Percentiles rank a stretch among this genome's conserved stretches.
Conservation (phyloP, 2,888 invertebrate genomes). For the Achlya flavicornis region DNA sequence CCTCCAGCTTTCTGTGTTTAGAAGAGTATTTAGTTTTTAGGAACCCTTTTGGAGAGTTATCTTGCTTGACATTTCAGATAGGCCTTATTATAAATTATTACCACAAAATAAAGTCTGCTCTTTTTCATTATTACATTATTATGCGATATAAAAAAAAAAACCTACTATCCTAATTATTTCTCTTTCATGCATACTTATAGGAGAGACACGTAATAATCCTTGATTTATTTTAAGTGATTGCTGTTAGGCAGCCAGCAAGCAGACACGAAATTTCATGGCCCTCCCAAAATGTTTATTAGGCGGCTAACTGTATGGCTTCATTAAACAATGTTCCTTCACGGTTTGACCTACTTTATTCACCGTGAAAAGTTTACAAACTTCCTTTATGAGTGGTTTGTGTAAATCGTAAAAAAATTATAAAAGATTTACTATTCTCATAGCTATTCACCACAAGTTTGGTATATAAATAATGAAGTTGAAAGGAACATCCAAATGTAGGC, state of each 20-base stretch:
- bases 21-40: too few relatives aligned
- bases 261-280: conserved; percentile 1
- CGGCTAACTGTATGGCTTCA: conserved; percentile 40
- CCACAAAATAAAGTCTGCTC: too few relatives aligned
- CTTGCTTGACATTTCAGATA: too few relatives aligned
- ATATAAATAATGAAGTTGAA: not conserved
- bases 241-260: not conserved
- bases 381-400: conserved; percentile 37
- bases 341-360: conserved; percentile 60
- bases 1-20: too few relatives aligned
- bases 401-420: conserved; percentile 44
- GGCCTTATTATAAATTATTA: too few relatives aligned
- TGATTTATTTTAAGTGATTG: not conserved
- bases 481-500: too few relatives aligned
- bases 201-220: too few relatives aligned
- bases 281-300: conserved; percentile 46
- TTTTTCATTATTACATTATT: too few relatives aligned
- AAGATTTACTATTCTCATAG: conserved; percentile 32
- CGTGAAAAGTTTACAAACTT: conserved; percentile 47
- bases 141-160: too few relatives aligned
- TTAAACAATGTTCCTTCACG: conserved; percentile 48
- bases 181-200: too few relatives aligned
- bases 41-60: too few relatives aligned
- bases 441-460: conserved; percentile 13
- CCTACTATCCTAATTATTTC: too few relatives aligned